Base-by-base conservation (phyloP, 2,797 vertebrate genomes). In the Sebastes hubbsi region DNA sequence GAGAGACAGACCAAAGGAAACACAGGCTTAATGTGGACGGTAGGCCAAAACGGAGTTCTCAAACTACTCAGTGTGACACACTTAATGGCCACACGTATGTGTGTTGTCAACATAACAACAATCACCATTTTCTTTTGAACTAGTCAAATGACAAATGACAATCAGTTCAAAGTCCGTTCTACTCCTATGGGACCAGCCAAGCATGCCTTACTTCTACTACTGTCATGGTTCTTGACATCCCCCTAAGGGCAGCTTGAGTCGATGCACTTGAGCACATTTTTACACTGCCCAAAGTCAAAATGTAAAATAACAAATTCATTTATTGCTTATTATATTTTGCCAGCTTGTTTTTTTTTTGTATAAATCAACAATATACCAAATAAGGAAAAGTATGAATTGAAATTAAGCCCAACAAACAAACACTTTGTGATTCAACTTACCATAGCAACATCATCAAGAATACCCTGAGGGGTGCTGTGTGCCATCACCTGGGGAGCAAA, bases 381-480 rank as follows among this genome's bases (percentile, higher is more conserved):
- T 24, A 52, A 36, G 7, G 9, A 59, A 14, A 69, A 18, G 27
- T n/a, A 11, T 18, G 32, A 12, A 32, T 25, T 60, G 4, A 69
- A 69, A 46, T 46, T 46, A 46, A 46, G 16, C 16, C 0, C 42
- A 46, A 18, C 3, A 22, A 9, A 52, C 3, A 42, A 5, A 34
- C 22, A 4, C 10, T 72, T 22, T 49, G 56, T 18, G 30, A 55
- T 27, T 74, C 3, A 52, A 93, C 97, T 97, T 92, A 99, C 99
- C 98, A 99, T 99, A 59, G 98, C 98, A 91, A 99, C 98, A 89
- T 99, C 99, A 92, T 99, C 99, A 77, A 99, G 96, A 92, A 99
- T 99, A 92, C 98, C 97, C 92, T 99, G 98, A 58, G 99, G 98
- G 69, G 98, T 98, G 94, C 99, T 99, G 94, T 99, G 98, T 59